phyloP scores from a whole-genome alignment of 2,888 invertebrate species.

The Orchesella flavescens region DNA sequence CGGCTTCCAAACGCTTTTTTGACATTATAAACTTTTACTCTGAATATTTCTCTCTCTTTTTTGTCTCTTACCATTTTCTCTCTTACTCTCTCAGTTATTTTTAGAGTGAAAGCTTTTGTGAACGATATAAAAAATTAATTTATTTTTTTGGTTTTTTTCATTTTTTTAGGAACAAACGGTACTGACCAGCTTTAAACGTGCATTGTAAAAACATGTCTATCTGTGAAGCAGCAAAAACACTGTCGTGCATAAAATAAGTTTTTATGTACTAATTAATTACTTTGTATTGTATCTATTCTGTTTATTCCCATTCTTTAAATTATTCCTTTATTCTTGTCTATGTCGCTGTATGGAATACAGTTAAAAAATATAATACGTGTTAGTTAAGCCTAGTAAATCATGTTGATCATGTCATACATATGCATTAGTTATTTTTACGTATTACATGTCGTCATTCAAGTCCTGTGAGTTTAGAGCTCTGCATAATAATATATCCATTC shows the following conservation, averaged over 20 bases:
- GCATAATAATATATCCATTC: background rate
- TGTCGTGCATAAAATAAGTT: background rate
- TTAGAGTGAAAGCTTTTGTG: no score
- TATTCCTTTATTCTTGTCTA: background rate
- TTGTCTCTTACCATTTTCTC: no score
- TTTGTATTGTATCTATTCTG: background rate
- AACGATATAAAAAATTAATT: background rate
- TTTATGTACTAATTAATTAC: background rate
- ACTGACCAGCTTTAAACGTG: slow-evolving; percentile 51
- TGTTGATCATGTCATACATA: background rate
- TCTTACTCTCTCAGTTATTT: no score
- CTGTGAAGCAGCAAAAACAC: slow-evolving; percentile 30
- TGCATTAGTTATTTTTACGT: background rate
- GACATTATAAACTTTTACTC: no score
- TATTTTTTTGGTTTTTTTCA: slow-evolving; percentile 33
- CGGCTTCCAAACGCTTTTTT: no score
- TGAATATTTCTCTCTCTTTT: no score
- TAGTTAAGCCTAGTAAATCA: background rate
- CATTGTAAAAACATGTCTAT: slow-evolving; percentile 28
- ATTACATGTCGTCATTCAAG: background rate
- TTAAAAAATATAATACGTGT: background rate
- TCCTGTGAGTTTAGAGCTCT: slow-evolving; percentile 13
- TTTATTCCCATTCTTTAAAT: background rate
- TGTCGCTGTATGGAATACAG: background rate
- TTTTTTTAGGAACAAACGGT: slow-evolving; percentile 58